Evolutionary conservation across 2,888 invertebrate species (phyloP).

Genomic region (Mesochorus sp.): DNA sequence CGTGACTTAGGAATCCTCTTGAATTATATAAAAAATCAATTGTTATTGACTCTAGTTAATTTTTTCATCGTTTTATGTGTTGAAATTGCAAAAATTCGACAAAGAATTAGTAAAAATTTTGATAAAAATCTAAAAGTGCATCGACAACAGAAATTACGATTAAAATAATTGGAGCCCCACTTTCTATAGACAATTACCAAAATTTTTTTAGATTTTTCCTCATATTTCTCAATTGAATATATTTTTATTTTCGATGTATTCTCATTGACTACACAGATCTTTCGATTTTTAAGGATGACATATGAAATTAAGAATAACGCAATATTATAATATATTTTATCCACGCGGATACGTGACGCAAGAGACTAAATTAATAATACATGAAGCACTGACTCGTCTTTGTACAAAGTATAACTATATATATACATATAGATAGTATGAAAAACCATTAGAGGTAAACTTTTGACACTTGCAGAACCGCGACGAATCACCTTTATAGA

Average conservation of each 20-base stretch:
- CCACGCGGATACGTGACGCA: slow-evolving; percentile 30
- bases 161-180: too few species aligned
- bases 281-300: slow-evolving; percentile 39
- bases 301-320: slow-evolving; percentile 53
- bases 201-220: too few species aligned
- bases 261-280: background rate
- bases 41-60: background rate
- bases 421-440: background rate
- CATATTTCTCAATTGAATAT: background rate
- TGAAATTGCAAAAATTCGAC: background rate
- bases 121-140: background rate
- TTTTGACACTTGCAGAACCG: slow-evolving; percentile 81
- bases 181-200: too few species aligned
- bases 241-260: background rate
- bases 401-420: slow-evolving; percentile 35
- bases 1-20: slow-evolving; percentile 70
- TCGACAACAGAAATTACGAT: background rate
- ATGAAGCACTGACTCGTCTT: slow-evolving; percentile 71
- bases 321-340: background rate
- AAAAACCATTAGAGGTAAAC: slow-evolving; percentile 73
- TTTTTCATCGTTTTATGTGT: background rate
- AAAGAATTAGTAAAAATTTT: background rate
- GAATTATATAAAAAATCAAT: background rate
- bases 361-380: slow-evolving; percentile 74
- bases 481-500: slow-evolving; percentile 80